Base-by-base conservation (phyloP, 2,113 vertebrate species). In the Lophura nycthemera region DNA sequence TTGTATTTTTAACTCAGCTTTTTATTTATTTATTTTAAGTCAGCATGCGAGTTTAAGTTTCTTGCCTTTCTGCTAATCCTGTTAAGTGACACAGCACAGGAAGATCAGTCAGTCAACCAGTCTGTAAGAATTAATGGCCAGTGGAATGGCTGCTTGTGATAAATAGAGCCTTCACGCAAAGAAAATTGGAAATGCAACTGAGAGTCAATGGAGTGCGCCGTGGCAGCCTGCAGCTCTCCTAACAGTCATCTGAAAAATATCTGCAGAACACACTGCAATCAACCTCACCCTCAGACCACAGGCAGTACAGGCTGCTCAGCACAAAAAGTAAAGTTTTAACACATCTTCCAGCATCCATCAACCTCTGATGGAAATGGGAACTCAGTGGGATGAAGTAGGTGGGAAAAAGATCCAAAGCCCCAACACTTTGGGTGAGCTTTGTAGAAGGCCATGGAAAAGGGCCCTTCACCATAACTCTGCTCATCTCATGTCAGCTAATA, bases 151-250 rank as follows among this genome's bases (percentile, higher is more conserved):
- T 94, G 86, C 61, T 67, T 10, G 8, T 95, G 95, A 95, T 45
- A 88, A 63, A 94, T 67, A 13, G 72, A 74, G 65, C 84, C 80
- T 93, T 94, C 88, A 86, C 0, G 6, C 60, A 72, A 64, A 85
- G 78, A 56, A 92, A 95, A 95, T 97, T 92, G 82, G 79, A 93
- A 96, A 94, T 63, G 47, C 84, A 82, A 95, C 91, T 74, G 73
- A 75, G 75, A 83, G 83, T 73, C 74, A 91, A 32, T n/a, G 38
- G 70, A 82, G 42, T 34, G 36, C 88, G 75, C 70, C 0, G 5
- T 80, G 92, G 74, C 12, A 87, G 61, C 88, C 71, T 93, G 86
- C 18, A 54, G 76, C 83, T 34, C 73, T 95, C 94, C 84, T 96
- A 96, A 66, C 38, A 59, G 47, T 13, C 0, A 38, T 64, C 69